These are phyloP conservation scores for mouse (Mus musculus) DNA, from an alignment of 2,113 vertebrate genomes.

Conservation along the genomic window DNA sequence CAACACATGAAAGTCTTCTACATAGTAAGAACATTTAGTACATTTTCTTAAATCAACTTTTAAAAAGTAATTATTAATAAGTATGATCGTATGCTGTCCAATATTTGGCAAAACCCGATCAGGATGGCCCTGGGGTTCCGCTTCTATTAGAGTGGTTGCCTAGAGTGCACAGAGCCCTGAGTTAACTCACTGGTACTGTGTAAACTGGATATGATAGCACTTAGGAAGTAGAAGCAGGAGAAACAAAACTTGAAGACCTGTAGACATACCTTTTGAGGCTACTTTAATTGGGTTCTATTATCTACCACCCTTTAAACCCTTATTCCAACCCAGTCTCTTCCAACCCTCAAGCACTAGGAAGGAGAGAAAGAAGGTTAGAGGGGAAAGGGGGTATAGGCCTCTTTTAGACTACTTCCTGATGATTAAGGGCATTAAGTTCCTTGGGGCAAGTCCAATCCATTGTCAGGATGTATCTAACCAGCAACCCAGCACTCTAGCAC, in stretches of 20 bases:
- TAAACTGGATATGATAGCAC: background rate
- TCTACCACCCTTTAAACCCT: too few species aligned
- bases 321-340: too few species aligned
- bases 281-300: too few species aligned
- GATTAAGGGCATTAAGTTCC: too few species aligned
- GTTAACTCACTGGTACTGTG: background rate
- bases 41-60: background rate
- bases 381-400: too few species aligned
- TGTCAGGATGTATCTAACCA: too few species aligned
- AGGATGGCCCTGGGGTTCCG: background rate
- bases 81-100: background rate
- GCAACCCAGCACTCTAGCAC: too few species aligned
- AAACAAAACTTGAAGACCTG: background rate
- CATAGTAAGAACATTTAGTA: background rate
- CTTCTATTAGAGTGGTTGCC: background rate
- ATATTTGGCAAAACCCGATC: background rate
- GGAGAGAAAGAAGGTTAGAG: too few species aligned
- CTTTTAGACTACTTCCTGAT: too few species aligned
- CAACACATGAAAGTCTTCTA: background rate
- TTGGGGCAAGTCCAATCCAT: too few species aligned
- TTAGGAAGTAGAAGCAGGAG: background rate
- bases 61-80: background rate
- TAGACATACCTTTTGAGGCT: too few species aligned
- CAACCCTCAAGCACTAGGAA: too few species aligned
- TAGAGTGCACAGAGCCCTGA: background rate